Evolutionary conservation across 2,888 invertebrate species (phyloP).

Genomic region (Synanthedon myopaeformis): DNA sequence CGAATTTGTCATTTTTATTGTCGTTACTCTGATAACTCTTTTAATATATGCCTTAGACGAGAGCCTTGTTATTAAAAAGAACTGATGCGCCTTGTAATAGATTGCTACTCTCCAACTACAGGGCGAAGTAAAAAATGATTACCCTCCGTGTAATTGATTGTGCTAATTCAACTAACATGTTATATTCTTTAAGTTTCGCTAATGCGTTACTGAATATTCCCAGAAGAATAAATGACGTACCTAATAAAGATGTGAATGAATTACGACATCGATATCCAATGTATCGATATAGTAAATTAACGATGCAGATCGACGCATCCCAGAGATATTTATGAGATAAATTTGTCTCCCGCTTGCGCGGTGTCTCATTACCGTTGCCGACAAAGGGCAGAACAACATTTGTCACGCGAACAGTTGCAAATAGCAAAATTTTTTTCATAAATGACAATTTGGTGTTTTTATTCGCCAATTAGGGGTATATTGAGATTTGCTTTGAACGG

Average conservation of each 20-base stretch:
- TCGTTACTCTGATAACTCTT: slow-evolving; percentile 7
- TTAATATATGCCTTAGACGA: not conserved
- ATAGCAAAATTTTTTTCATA: slow-evolving; percentile 42
- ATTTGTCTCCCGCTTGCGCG: slow-evolving; percentile 53
- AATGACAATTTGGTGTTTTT: not conserved
- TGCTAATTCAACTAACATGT: not conserved
- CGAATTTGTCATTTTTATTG: slow-evolving; percentile 26
- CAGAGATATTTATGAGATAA: slow-evolving; percentile 59
- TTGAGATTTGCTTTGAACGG: not conserved
- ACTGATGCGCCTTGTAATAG: not conserved
- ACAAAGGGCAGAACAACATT: slow-evolving; percentile 52
- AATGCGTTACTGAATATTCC: not conserved
- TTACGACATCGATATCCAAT: slow-evolving; percentile 51
- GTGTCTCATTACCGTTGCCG: slow-evolving; percentile 58
- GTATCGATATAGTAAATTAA: slow-evolving; percentile 39
- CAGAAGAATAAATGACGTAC: slow-evolving; percentile 31
- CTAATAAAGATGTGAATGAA: slow-evolving; percentile 51
- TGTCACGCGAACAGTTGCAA: slow-evolving; percentile 56
- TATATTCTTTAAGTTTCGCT: not conserved
- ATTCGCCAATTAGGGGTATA: not conserved
- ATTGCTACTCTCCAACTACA: not conserved
- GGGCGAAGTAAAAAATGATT: not conserved
- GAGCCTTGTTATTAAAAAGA: not conserved
- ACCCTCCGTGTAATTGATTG: not conserved
- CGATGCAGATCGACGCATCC: slow-evolving; percentile 54